Base-by-base conservation (phyloP, 64 coral and sea anemone species). In the Orbicella faveolata region DNA sequence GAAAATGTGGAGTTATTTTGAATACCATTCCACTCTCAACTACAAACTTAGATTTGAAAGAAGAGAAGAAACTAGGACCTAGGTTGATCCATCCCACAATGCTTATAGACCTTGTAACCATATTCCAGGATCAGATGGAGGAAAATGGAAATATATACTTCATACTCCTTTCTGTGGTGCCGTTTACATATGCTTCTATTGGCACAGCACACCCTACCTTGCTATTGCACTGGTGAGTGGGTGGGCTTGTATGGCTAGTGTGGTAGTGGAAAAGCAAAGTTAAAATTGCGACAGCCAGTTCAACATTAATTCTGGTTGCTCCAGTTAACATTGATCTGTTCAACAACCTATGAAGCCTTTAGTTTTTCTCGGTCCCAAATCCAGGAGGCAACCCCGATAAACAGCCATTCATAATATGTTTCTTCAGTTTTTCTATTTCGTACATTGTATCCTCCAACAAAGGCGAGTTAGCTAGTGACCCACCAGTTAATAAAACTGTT, bases 321-420 rank as follows among this genome's bases (percentile, higher is more conserved):
- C 81, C 81, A 26, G 81, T 48, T 11, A 86, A 18, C 33, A 92
- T 10, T 13, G 81, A 79, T 35, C 83, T 66, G 76, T 93, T 76
- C 12, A 93, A 18, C 21, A 93, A 34, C 48, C 78, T 74, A 70
- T 89, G 87, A 6, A 93, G 73, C 67, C 75, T 86, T 76, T 93
- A 73, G 69, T 94, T 86, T 80, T 63, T 86, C 67, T 94, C 93
- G 59, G 87, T 90, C 35, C 93, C 88, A 44, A 54, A 80, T 35
- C 90, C 83, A 62, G 90, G 61, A 9, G 83, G 90, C 3, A 92
- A 87, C 17, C 23, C 39, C 20, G 74, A 86, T 1, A 94, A 44
- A 39, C 88, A 94, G 67, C 88, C 88, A 37, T 86, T 94, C 21
- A 52, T 21, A 3, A 87, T 87, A 51, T 87, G 93, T 57, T 7